phyloP scores from a whole-genome alignment of 2,888 invertebrate species.

The Sesia bembeciformis region DNA sequence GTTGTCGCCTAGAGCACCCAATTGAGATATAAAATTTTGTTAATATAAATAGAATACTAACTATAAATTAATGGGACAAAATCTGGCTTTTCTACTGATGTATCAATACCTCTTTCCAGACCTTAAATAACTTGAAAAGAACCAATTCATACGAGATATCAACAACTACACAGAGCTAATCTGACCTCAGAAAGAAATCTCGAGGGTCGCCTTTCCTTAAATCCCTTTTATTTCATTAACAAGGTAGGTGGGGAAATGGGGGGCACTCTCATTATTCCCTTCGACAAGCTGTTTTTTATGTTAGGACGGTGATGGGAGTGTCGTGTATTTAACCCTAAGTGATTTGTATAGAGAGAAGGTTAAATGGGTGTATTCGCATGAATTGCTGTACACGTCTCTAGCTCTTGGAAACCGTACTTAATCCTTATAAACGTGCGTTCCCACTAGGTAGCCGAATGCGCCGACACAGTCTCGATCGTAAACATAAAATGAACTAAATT shows the following conservation, averaged over 20 bases:
- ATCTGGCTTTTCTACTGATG: too few relatives aligned
- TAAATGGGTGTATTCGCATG: neutral
- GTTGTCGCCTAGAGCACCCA: too few relatives aligned
- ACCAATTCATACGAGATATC: conserved; percentile 15
- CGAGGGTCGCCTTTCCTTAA: conserved; percentile 29
- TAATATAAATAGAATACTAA: too few relatives aligned
- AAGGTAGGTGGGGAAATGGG: conserved; percentile 13
- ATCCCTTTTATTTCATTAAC: conserved; percentile 48
- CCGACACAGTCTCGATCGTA: too few relatives aligned
- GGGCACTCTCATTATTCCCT: conserved; percentile 25
- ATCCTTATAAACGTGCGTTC: neutral
- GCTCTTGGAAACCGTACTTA: neutral
- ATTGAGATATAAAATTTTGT: too few relatives aligned
- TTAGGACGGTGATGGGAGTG: neutral
- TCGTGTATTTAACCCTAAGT: neutral
- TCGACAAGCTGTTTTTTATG: conserved; percentile 1
- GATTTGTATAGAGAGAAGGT: neutral
- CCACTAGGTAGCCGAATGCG: too few relatives aligned
- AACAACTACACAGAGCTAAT: conserved; percentile 21
- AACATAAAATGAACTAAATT: too few relatives aligned
- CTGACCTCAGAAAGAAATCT: conserved; percentile 27
- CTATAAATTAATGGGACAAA: too few relatives aligned
- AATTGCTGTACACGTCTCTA: neutral
- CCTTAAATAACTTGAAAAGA: too few relatives aligned
- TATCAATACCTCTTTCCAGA: too few relatives aligned